Percentiles rank a stretch among this genome's conserved stretches.
Evolutionary conservation across 2,797 vertebrate species (phyloP).

Genomic region (Melanotaenia pygmaea): DNA sequence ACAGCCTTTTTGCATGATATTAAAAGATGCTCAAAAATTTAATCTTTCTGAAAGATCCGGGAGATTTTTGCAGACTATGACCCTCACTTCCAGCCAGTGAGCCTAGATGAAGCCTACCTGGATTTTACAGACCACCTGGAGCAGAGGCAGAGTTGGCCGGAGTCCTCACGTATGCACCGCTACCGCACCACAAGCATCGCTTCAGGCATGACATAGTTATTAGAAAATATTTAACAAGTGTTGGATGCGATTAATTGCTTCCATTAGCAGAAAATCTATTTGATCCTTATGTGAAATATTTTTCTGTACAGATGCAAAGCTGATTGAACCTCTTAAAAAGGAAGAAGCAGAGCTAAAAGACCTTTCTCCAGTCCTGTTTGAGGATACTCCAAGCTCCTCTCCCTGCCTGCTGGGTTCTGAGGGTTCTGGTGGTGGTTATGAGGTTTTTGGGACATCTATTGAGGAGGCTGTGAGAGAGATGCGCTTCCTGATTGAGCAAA

Average conservation of each 20-base stretch:
- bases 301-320: conserved; percentile 55
- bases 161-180: conserved; percentile 84
- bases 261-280: background rate
- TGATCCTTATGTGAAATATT: background rate
- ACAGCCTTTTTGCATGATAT: background rate
- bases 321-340: conserved; percentile 24
- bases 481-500: conserved; percentile 95
- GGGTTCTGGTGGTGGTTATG: conserved; percentile 13
- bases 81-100: conserved; percentile 91
- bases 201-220: conserved; percentile 55
- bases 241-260: background rate
- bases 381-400: conserved; percentile 81
- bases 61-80: conserved; percentile 94
- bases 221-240: conserved; percentile 3
- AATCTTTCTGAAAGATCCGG: conserved; percentile 83
- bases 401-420: conserved; percentile 37
- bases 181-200: conserved; percentile 46
- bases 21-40: conserved; percentile 34
- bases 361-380: conserved; percentile 90
- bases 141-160: conserved; percentile 88
- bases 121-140: conserved; percentile 94
- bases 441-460: conserved; percentile 90
- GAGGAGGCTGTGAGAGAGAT: conserved; percentile 97
- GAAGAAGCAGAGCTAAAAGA: conserved; percentile 45
- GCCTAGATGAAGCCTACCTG: conserved; percentile 97